Evolutionary conservation across 1,140 invertebrate genomes (phyloP).

Genomic region (Drosophila equinoxialis): DNA sequence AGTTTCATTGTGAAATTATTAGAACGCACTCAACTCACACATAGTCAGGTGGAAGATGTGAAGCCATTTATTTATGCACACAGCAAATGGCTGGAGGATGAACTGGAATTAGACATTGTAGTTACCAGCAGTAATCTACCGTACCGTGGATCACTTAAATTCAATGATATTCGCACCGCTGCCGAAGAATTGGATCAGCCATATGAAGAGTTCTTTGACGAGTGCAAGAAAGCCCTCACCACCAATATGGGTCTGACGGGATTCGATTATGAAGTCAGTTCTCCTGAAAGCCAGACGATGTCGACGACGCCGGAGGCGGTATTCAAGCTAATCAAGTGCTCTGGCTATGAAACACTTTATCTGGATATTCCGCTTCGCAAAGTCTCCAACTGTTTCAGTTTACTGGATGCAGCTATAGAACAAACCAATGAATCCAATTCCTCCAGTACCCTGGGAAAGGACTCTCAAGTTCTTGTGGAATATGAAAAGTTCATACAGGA

Average conservation of each 20-base stretch:
- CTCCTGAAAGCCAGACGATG: conserved; percentile 15
- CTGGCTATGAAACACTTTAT: conserved; percentile 60
- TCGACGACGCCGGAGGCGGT: conserved; percentile 14
- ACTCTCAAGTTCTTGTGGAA: conserved; percentile 23
- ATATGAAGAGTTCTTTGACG: conserved; percentile 37
- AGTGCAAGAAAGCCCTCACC: conserved; percentile 57
- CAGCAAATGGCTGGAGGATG: conserved; percentile 55
- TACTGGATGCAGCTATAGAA: conserved; percentile 60
- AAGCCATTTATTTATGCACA: conserved; percentile 65
- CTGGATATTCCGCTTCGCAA: conserved; percentile 46
- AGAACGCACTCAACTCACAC: conserved; percentile 48
- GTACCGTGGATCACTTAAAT: conserved; percentile 46
- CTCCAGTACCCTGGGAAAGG: not conserved
- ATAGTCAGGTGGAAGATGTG: conserved; percentile 53
- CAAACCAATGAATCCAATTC: not conserved
- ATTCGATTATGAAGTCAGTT: conserved; percentile 56
- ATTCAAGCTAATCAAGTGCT: conserved; percentile 63
- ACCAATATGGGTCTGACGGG: conserved; percentile 55
- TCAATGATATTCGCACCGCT: conserved; percentile 43
- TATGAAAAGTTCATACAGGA: conserved; percentile 53
- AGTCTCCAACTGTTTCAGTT: conserved; percentile 42
- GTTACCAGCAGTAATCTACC: conserved; percentile 35
- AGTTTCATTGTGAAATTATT: conserved; percentile 50
- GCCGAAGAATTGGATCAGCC: conserved; percentile 48
- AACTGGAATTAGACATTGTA: conserved; percentile 47